Evolutionary conservation across 53 echinoderm and acorn worm species (phyloP), one percentile per base, ranked within the genome.

Genomic region (Stichopus horrens): DNA sequence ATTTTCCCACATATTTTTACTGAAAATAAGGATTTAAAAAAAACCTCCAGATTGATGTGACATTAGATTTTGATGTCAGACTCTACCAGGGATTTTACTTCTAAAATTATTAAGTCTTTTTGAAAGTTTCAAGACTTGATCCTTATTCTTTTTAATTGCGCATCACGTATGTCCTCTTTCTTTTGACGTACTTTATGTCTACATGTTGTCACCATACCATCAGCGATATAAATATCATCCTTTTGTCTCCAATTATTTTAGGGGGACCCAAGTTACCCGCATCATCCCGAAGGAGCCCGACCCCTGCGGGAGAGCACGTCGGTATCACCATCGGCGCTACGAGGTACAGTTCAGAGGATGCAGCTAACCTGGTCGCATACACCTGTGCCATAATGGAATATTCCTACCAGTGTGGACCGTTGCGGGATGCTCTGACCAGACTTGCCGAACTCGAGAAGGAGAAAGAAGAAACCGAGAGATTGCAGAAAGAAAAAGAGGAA

Each of bases 291-390:
- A 92, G 96, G 11, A 93, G 93, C 77, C 96, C 99, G 55, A 90
- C 96, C 37, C 90, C 86, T 5, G 90, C 90, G 9, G 92, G 93
- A 53, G 91, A 92, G 55, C 75, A 87, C 6, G 86, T 90, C 19
- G 96, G 94, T 86, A 99, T 99, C 88, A 99, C 99, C 88, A 96
- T 99, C 8, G 96, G 94, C 9, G 96, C 96, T 6, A 93, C 94
- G n/a, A 96, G 99, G 74, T 99, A 96, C 87, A 96, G 96, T 90
- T 99, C 99, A 23, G 99, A 99, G 77, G 99, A 99, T 74, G 96
- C 99, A 0, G 99, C 96, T 54, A 93, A 89, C 76, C 89, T 99
- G 16, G 99, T 96, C 14, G 99, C 99, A 21, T 99, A 96, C 92
- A 78, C 93, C 68, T 96, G 96, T 79, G 96, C 96, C 91, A 20